Conservation (phyloP, 2,113 vertebrate genomes). For the Planiliza haematocheilus region DNA sequence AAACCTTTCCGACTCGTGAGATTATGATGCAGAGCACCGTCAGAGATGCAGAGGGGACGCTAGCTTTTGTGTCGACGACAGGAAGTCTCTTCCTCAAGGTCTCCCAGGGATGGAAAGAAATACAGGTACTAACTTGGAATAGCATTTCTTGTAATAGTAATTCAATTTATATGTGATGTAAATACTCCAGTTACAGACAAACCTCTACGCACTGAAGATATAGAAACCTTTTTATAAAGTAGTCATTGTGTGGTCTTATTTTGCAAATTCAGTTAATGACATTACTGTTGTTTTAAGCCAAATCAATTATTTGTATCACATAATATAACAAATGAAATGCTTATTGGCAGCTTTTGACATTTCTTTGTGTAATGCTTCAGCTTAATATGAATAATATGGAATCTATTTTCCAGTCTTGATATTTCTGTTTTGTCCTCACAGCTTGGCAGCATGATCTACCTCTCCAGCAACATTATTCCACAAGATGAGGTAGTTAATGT, state of each 20-base stretch:
- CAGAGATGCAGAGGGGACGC: conserved; percentile 86
- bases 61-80: conserved; percentile 86
- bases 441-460: conserved; percentile 91
- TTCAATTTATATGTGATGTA: too few species aligned
- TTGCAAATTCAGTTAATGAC: not conserved
- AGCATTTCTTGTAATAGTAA: too few species aligned
- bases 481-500: conserved; percentile 74
- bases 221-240: too few species aligned
- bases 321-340: too few species aligned
- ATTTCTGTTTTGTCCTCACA: conserved; percentile 70
- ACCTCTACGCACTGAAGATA: too few species aligned
- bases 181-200: too few species aligned
- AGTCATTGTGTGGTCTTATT: not conserved
- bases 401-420: not conserved
- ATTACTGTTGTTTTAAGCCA: not conserved
- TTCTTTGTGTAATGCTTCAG: too few species aligned
- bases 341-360: not conserved
- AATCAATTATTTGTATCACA: not conserved
- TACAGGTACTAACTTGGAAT: conserved; percentile 84
- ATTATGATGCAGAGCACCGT: conserved; percentile 87
- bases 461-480: conserved; percentile 84
- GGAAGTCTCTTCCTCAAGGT: conserved; percentile 92
- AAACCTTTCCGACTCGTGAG: conserved; percentile 82
- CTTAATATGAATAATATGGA: not conserved
- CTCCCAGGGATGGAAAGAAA: conserved; percentile 91